Percentiles rank a stretch among this genome's conserved stretches.
Evolutionary conservation across 2,113 vertebrate genomes (phyloP).

Genomic region (Lamprotornis superbus): DNA sequence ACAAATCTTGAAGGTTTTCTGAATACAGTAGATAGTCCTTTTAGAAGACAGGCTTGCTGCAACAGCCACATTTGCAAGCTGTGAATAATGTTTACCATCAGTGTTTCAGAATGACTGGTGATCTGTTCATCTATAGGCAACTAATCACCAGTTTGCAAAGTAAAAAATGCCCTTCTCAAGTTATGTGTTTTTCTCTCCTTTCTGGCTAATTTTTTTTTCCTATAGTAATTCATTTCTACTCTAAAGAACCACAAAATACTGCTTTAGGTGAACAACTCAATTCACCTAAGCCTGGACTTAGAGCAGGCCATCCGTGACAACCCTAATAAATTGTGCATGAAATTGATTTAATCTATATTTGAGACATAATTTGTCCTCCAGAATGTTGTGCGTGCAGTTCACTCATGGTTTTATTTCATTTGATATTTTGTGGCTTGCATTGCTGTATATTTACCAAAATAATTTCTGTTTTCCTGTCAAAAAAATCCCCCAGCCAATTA

Average conservation of each 20-base stretch:
- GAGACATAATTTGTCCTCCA: constrained; percentile 54
- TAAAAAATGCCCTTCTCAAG: background rate
- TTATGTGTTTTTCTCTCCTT: background rate
- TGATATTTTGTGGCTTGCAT: background rate
- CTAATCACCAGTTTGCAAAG: background rate
- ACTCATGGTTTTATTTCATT: constrained; percentile 24
- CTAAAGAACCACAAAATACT: background rate
- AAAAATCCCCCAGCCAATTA: background rate
- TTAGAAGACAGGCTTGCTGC: background rate
- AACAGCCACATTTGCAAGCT: background rate
- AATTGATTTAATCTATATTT: constrained; percentile 67
- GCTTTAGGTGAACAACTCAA: constrained; percentile 52
- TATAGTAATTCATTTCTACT: background rate
- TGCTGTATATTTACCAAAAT: background rate
- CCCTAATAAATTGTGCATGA: constrained; percentile 69
- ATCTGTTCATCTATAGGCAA: background rate
- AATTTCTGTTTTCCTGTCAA: constrained; percentile 12
- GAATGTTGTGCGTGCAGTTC: background rate
- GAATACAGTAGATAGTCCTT: background rate
- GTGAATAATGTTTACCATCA: background rate
- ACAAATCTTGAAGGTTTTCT: background rate
- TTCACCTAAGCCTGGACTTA: constrained; percentile 48
- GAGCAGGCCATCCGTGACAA: constrained; percentile 18
- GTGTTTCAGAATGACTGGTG: background rate
- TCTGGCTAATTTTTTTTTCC: background rate